Base-by-base conservation (phyloP, 35 echinoderm and acorn worm genomes). In the Amphiura filiformis region DNA sequence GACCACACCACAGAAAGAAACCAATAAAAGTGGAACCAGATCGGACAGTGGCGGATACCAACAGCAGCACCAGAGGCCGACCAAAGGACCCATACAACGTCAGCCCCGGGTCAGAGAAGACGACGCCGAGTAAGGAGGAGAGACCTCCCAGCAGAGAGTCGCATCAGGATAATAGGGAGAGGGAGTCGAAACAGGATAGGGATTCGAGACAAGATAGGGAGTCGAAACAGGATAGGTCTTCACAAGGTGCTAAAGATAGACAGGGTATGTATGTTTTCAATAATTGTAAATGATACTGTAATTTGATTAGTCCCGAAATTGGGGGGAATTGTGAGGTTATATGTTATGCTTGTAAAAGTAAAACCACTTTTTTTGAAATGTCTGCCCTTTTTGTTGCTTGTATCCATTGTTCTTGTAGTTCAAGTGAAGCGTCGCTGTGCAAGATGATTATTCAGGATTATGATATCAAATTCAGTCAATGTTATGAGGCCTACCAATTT, bases 1-100 rank as follows among this genome's bases (percentile, higher is more conserved):
- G 12, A 42, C 82, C 64, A 91, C 42, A 34, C 96, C 83, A 41
- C 79, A 88, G 80, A 97, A 82, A 82, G 80, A 56, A 36, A 90
- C n/a, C 83, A n/a, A n/a, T n/a, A 84, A 85, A 56, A 78, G 30
- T 17, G 90, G 65, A 42, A 37, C 39, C 18, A 78, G 79, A n/a
- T n/a, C n/a, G n/a, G n/a, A n/a, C n/a, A n/a, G n/a, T n/a, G n/a
- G n/a, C n/a, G n/a, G n/a, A n/a, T n/a, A n/a, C 33, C 84, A 84
- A 34, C 76, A 39, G 38, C 81, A 83, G 40, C 18, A 39, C 39
- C 38, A 83, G 40, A 80, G 33, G 34, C 4, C 78, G 3, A 34
- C n/a, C 39, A 83, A 47, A 32, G 81, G 34, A 9, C 34, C 13
- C 7, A 0, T 3, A 11, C 42, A 39, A 81, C 42, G 80, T 7